Percentiles rank a stretch among this genome's conserved stretches.
These are phyloP conservation scores for Drosophila mojavensis DNA, from an alignment of 1,140 invertebrate species.

Conservation along the genomic window DNA sequence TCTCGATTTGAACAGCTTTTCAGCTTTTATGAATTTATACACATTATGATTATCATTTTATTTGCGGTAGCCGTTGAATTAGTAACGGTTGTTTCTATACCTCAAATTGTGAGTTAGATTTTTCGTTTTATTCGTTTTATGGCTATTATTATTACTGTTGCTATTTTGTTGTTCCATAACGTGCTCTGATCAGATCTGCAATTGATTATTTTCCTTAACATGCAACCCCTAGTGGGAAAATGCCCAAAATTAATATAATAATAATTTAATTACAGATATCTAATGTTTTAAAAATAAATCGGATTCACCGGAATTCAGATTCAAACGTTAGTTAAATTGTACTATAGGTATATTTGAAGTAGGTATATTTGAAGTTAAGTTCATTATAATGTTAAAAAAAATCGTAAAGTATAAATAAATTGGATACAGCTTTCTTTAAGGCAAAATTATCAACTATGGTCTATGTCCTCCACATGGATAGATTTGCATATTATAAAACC, in stretches of 20 bases:
- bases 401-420: too few relatives aligned
- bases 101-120: constrained; percentile 14
- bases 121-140: background rate
- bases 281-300: background rate
- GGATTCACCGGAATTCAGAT: background rate
- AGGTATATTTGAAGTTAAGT: too few relatives aligned
- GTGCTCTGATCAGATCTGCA: background rate
- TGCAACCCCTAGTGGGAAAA: background rate
- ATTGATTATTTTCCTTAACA: constrained; percentile 9
- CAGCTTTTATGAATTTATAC: constrained; percentile 16
- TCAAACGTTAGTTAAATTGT: too few relatives aligned
- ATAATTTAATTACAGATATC: background rate
- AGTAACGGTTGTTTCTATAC: constrained; percentile 16
- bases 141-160: background rate
- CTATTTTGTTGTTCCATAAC: too few relatives aligned
- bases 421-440: too few relatives aligned
- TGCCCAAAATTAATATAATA: background rate
- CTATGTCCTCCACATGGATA: too few relatives aligned
- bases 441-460: too few relatives aligned
- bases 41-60: constrained; percentile 37
- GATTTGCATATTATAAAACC: too few relatives aligned
- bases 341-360: too few relatives aligned
- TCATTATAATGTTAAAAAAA: too few relatives aligned
- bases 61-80: constrained; percentile 34
- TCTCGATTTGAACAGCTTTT: constrained; percentile 49